Evolutionary conservation across 1,140 invertebrate genomes (phyloP), one percentile per base, ranked within the genome.

Genomic region (Apis laboriosa): DNA sequence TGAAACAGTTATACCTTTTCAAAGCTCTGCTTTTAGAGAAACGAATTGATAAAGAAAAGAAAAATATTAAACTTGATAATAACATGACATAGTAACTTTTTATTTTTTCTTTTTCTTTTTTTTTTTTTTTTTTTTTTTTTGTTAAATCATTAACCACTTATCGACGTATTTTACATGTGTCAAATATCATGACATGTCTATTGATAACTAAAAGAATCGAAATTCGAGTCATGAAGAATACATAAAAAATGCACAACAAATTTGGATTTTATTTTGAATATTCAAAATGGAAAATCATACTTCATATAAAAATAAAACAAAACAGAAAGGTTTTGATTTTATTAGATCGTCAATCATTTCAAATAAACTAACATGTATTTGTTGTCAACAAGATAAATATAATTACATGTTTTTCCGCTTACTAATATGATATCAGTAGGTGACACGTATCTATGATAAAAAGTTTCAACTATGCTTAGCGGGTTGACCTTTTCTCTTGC

Each of bases 361-460:
- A 71, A 73, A 73, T 51, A 21, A 64, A 64, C 5, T 53, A 28
- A 77, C 24, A 28, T 64, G 43, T 49, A n/a, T 34, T 64, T 34
- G 8, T 19, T 9, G 61, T 66, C 17, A 51, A 53, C 24, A n/a
- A 55, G 51, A 70, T 58, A 70, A 78, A 60, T 55, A 21, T 77
- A 78, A 60, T 68, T 78, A 28, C 24, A 51, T 17, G 7, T 77
- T 51, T 78, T 49, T 49, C 66, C 55, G 77, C 15, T 71, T 78
- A 21, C 34, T 71, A 60, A 71, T 51, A 78, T 8, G 17, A 12
- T 67, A 77, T 77, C 28, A 43, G 75, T 66, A 34, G 24, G 51
- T 34, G 49, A 56, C 34, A 49, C 11, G 49, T 78, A 70, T 60
- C 66, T 51, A 60, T 28, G 77, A 78, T 70, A 78, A 71, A 78